Base-by-base conservation (phyloP, 2,113 vertebrate species). In the Poeciliopsis turrubarensis region DNA sequence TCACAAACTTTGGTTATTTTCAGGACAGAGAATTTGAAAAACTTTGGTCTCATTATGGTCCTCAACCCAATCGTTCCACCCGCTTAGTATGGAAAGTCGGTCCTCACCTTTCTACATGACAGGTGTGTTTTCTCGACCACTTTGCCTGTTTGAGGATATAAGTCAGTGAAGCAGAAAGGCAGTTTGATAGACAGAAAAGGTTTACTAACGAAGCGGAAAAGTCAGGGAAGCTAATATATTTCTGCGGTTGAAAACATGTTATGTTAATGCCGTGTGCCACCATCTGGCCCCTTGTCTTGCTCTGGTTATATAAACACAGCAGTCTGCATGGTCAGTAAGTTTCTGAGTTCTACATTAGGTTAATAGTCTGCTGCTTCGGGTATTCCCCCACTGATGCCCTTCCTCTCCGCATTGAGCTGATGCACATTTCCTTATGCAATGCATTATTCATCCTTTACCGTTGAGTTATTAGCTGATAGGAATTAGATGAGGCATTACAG, bases 241-340 rank as follows among this genome's bases (percentile, higher is more conserved):
- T 86, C 62, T 64, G 69, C 74, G 75, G 62, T 80, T 78, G 71
- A 61, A 72, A 72, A 65, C 72, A 67, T 85, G 79, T 75, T 72
- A 67, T 85, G 77, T 74, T 90, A 88, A 86, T 89, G 64, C 30
- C 75, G 66, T 62, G 63, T 85, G 84, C 72, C 85, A 73, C 79
- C 68, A 70, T 81, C 70, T 81, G 70, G 70, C 51, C 72, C 79
- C 70, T 73, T 73, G 41, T 57, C 82, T 84, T 26, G 68, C 79
- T 80, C 64, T 81, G 75, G 85, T 44, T 75, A 79, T 77, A 84
- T 78, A 80, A 87, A 81, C 66, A 57, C 63, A 60, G 44, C 51
- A 77, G 80, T 83, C 37, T 65, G 82, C 80, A 78, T 82, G 70
- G 82, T 77, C 80, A 81, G 47, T 86, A 67, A 68, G 76, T 84